Evolutionary conservation across 1,140 invertebrate species (phyloP).

Genomic region (Camponotus vicinus): DNA sequence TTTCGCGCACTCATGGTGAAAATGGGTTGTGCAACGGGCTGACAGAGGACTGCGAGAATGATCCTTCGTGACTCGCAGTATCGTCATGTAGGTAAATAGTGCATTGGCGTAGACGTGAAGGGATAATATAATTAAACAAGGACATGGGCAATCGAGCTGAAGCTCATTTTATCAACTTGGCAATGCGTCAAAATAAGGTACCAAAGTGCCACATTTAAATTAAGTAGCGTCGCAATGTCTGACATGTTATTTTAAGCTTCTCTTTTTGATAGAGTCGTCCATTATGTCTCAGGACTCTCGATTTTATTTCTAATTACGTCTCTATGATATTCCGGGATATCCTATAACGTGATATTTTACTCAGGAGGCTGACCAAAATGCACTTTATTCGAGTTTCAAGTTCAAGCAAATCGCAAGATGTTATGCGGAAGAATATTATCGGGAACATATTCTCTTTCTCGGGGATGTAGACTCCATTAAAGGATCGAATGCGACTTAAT

Average conservation of each 20-base stretch:
- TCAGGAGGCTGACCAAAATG: background rate
- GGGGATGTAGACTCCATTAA: conserved; percentile 79
- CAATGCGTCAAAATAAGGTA: background rate
- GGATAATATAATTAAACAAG: background rate
- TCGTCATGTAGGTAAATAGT: background rate
- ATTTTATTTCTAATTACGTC: background rate
- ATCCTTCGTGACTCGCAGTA: conserved; percentile 11
- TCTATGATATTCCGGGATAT: background rate
- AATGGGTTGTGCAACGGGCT: conserved; percentile 51
- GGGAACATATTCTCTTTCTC: conserved; percentile 58
- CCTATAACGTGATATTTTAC: background rate
- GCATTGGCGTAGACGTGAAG: background rate
- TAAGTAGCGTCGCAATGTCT: background rate
- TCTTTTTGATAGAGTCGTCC: background rate
- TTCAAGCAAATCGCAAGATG: conserved; percentile 49
- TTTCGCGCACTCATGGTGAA: conserved; percentile 67
- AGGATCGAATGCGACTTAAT: conserved; percentile 82
- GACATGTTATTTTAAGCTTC: background rate
- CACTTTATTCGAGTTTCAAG: conserved; percentile 5
- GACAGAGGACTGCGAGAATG: conserved; percentile 19
- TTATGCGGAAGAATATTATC: conserved; percentile 53
- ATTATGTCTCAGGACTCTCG: background rate
- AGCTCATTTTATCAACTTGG: background rate
- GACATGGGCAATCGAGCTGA: background rate
- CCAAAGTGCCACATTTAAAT: background rate